Evolutionary conservation across 1,140 invertebrate genomes (phyloP), one percentile per base, ranked within the genome.

Genomic region (Globodera rostochiensis): DNA sequence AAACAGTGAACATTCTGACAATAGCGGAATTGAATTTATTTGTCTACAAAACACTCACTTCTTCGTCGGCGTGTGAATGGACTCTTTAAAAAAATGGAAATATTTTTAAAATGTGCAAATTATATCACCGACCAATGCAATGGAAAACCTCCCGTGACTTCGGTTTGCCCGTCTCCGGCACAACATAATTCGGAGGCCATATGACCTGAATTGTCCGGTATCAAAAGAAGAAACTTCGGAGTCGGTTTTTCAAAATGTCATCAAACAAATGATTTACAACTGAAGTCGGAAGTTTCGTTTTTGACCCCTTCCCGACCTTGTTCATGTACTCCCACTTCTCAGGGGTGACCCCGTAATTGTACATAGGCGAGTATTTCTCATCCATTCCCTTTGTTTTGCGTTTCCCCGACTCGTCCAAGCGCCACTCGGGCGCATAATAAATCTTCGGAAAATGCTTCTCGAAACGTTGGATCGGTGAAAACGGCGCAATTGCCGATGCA

Each of bases 251-350:
- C 46, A 45, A 36, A 21, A 25, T 71, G 7, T 11, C 69, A 71
- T 36, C 69, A 70, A 11, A 70, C 7, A 3, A 21, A 57, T 70
- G 5, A 25, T 21, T 9, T 80, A 76, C 25, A 36, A 36, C 2
- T 36, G 36, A 36, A 36, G 36, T 36, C 36, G 36, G 2, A 49
- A 83, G 67, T 74, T 57, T 53, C 7, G 15, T 53, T 53, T 11
- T 53, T 0, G 9, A 6, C 15, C 15, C 53, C 4, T 15, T 9
- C 9, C 15, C 47, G 36, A 87, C 87, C 82, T 89, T 90, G 78
- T 89, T 89, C 50, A 89, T 87, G 77, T 89, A 89, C 64, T 89
- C 88, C 88, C 88, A 89, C 71, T 89, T 89, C 15, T 89, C 88
- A 6, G 88, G 88, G 13, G 88, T 89, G n/a, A 67, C 82, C 11